Evolutionary conservation across 2,113 vertebrate genomes (phyloP).

Genomic region (Neolamprologus brichardi): DNA sequence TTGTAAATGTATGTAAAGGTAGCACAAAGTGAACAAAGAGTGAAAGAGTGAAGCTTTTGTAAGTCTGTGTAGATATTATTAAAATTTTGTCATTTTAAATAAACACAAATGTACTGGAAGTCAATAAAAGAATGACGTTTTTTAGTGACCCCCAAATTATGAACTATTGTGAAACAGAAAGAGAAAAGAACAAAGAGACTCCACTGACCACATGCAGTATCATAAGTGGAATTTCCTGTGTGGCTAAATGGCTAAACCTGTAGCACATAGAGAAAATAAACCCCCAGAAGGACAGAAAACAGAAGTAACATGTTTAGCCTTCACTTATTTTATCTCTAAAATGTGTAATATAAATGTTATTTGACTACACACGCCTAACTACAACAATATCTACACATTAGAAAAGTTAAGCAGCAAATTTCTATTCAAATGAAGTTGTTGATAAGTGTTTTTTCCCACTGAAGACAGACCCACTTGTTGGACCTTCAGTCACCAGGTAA

Average conservation of each 20-base stretch:
- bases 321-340: background rate
- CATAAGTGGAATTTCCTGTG: background rate
- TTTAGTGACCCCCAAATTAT: background rate
- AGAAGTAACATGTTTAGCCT: background rate
- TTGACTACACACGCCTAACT: background rate
- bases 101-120: background rate
- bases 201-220: background rate
- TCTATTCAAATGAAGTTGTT: conserved; percentile 7
- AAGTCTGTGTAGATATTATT: background rate
- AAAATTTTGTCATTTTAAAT: background rate
- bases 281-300: background rate
- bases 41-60: background rate
- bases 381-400: background rate
- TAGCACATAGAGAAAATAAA: background rate
- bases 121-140: background rate
- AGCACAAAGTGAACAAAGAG: background rate
- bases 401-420: background rate
- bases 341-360: background rate
- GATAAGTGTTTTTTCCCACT: background rate
- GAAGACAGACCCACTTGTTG: conserved; percentile 27
- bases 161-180: background rate
- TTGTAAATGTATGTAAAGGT: background rate
- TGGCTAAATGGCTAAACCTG: background rate
- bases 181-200: background rate
- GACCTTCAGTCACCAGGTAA: conserved; percentile 39